Evolutionary conservation across 2,888 invertebrate species (phyloP), one percentile per base, ranked within the genome.

Genomic region (Brassicogethes aeneus): DNA sequence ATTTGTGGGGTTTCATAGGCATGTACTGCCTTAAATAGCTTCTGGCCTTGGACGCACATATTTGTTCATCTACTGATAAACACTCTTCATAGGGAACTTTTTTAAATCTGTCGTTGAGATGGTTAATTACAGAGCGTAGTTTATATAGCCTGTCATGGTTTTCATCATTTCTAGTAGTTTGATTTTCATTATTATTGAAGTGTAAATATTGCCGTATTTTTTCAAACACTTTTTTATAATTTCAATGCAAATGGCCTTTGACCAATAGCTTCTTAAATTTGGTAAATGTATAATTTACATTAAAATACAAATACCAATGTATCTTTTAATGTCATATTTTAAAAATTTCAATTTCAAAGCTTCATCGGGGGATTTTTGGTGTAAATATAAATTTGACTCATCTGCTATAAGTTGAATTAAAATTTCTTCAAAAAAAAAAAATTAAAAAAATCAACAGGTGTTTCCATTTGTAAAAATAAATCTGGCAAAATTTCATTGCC

Each of bases 1-100:
- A 64, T 50, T 66, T 65, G 40, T 62, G 61, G 34, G 62, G 63
- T 43, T 65, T 66, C 16, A 57, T 34, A n/a, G n/a, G n/a, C n/a
- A n/a, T n/a, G n/a, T n/a, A n/a, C n/a, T n/a, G n/a, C n/a, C n/a
- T n/a, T n/a, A 61, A 3, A 16, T 42, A 34, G 17, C 33, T 31
- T 17, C 37, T 33, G 8, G 41, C 42, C 42, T 53, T 56, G 30
- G 51, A 46, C 3, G 50, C 40, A 41, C 51, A 54, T 31, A 56
- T 51, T 36, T 49, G 48, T 37, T 54, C 54, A 30, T 54, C 52
- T 7, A 23, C 23, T 23, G 23, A 23, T 23, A 23, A 23, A 23
- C 23, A 23, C 10, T 23, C 23, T 23, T 23, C 23, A 7, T 7
- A 5, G 23, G 23, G 23, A 7, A 23, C 5, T 7, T 5, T 23